phyloP scores from a whole-genome alignment of 1,140 invertebrate species.

The Thrips palmi region DNA sequence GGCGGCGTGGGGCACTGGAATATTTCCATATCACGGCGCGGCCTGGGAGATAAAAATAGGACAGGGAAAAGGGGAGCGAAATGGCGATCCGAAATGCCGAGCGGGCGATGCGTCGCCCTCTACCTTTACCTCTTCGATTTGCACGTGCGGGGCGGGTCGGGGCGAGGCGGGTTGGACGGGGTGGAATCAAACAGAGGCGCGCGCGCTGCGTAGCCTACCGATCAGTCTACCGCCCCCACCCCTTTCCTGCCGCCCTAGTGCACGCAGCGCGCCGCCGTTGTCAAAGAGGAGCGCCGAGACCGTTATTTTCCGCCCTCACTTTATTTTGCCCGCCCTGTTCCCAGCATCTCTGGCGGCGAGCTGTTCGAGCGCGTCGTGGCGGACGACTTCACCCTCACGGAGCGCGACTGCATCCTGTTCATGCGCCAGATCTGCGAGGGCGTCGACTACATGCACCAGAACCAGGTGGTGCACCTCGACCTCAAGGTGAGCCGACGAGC shows the following conservation, averaged over 20 bases:
- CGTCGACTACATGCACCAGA: constrained; percentile 74
- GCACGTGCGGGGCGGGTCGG: no score
- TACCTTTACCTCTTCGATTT: no score
- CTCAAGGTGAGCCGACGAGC: constrained; percentile 38
- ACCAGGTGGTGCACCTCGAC: constrained; percentile 73
- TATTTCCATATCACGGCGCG: no score
- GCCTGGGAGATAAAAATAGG: no score
- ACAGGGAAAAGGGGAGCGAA: no score
- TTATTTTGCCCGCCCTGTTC: not conserved
- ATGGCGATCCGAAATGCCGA: no score
- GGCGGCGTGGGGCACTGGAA: no score
- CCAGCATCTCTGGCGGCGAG: constrained; percentile 77
- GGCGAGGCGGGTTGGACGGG: no score
- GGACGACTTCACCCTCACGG: constrained; percentile 80
- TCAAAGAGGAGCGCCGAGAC: not conserved
- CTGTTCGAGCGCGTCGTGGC: constrained; percentile 80
- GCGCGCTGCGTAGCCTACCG: no score
- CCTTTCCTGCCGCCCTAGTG: not conserved
- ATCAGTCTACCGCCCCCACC: no score
- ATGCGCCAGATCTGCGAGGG: constrained; percentile 80
- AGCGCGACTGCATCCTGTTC: constrained; percentile 79
- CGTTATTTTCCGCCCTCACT: constrained; percentile 3
- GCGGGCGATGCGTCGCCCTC: no score
- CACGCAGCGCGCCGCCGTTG: not conserved
- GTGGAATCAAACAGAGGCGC: no score